Percentiles rank a stretch among this genome's conserved stretches.
These are phyloP conservation scores for Leucozona laternaria DNA, from an alignment of 2,888 invertebrate genomes.

Conservation along the genomic window DNA sequence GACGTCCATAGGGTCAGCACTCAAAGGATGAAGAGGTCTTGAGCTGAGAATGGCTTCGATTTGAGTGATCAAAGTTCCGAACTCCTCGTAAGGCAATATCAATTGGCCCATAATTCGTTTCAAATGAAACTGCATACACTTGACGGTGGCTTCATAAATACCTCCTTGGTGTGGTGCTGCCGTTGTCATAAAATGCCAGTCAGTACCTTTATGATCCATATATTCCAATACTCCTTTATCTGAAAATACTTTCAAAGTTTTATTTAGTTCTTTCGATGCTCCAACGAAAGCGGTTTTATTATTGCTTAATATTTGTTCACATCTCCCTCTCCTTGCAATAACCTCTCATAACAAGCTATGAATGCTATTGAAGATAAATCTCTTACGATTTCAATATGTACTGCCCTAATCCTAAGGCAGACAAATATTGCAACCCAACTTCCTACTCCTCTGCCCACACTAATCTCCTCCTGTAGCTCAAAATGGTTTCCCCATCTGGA, in stretches of 20 bases:
- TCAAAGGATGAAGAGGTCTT: background rate
- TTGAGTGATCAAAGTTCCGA: background rate
- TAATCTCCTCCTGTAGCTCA: background rate
- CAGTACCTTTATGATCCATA: background rate
- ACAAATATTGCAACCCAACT: constrained; percentile 7
- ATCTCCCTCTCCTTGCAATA: background rate
- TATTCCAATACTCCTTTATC: background rate
- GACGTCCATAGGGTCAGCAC: too few relatives aligned
- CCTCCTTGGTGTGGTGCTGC: background rate
- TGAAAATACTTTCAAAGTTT: background rate
- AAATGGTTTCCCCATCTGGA: background rate
- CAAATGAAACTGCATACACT: background rate
- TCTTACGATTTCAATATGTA: background rate
- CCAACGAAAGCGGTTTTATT: constrained; percentile 3
- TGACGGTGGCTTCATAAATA: background rate
- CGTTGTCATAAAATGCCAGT: background rate
- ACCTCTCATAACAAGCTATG: background rate
- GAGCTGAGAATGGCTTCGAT: background rate
- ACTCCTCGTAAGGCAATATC: background rate
- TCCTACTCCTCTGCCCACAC: background rate
- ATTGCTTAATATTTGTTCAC: background rate
- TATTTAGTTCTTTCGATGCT: background rate
- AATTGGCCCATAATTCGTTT: background rate
- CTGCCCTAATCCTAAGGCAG: background rate
- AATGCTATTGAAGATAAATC: background rate